Conservation (phyloP, 2,797 vertebrate species). For the Pantherophis alleghaniensis region DNA sequence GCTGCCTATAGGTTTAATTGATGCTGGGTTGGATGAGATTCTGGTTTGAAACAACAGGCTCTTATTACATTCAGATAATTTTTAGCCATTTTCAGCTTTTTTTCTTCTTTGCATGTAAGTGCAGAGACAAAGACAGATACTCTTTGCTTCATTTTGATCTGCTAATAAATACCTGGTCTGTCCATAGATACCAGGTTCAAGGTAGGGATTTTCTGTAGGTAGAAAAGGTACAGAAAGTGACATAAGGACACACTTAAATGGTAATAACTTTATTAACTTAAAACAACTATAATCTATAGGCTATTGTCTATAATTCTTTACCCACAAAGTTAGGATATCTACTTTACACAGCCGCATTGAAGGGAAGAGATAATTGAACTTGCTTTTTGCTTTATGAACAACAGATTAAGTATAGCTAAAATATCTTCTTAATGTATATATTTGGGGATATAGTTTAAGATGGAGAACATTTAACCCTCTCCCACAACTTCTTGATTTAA, state of each 20-base stretch:
- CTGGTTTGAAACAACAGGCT: not conserved
- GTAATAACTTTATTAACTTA: slow-evolving; percentile 7
- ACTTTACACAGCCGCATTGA: not conserved
- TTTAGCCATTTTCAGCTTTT: not conserved
- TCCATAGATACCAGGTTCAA: not conserved
- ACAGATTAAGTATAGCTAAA: not conserved
- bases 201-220: not conserved
- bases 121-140: not conserved
- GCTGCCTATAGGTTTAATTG: not conserved
- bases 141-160: not conserved
- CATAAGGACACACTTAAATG: slow-evolving; percentile 11
- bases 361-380: not conserved
- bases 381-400: not conserved
- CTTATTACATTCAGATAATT: not conserved
- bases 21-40: not conserved
- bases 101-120: not conserved
- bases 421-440: not conserved
- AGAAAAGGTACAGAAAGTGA: not conserved
- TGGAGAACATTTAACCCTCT: not conserved
- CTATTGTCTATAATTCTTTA: not conserved
- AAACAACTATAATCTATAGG: not conserved
- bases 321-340: not conserved
- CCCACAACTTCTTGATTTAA: not conserved
- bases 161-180: not conserved
- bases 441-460: not conserved